Conservation (phyloP, 1,140 invertebrate species). For the Drosophila neocordata region DNA sequence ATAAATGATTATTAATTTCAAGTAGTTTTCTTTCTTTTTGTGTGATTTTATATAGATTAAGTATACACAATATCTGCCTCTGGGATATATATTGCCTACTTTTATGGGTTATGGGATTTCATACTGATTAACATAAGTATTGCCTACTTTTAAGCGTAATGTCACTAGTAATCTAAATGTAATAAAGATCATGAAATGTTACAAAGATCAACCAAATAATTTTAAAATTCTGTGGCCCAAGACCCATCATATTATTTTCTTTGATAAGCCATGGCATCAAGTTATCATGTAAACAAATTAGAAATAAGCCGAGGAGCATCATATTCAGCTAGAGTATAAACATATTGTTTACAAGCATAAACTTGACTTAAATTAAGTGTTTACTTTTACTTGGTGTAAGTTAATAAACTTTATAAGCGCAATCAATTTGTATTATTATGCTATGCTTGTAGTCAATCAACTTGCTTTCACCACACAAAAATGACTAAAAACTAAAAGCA, state of each 20-base stretch:
- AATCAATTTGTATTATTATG: slow-evolving; percentile 19
- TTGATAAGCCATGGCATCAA: too few relatives aligned
- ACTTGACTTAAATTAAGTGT: background rate
- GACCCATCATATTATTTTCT: too few relatives aligned
- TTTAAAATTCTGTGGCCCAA: too few relatives aligned
- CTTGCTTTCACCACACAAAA: background rate
- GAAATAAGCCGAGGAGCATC: too few relatives aligned
- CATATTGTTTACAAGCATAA: background rate
- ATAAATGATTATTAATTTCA: slow-evolving; percentile 2
- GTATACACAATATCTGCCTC: background rate
- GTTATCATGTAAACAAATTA: too few relatives aligned
- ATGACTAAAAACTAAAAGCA: slow-evolving; percentile 3
- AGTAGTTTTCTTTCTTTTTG: background rate
- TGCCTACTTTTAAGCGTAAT: too few relatives aligned
- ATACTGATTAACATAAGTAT: background rate
- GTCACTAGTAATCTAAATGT: too few relatives aligned
- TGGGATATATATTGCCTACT: background rate
- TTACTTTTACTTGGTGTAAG: background rate
- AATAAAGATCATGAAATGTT: too few relatives aligned
- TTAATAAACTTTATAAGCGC: slow-evolving; percentile 14
- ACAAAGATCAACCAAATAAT: too few relatives aligned
- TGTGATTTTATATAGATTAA: background rate
- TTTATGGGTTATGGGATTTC: background rate
- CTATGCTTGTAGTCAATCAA: slow-evolving; percentile 14
- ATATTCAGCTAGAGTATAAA: background rate